Conservation (phyloP, 2,113 vertebrate genomes). For the Hypanus sabinus region DNA sequence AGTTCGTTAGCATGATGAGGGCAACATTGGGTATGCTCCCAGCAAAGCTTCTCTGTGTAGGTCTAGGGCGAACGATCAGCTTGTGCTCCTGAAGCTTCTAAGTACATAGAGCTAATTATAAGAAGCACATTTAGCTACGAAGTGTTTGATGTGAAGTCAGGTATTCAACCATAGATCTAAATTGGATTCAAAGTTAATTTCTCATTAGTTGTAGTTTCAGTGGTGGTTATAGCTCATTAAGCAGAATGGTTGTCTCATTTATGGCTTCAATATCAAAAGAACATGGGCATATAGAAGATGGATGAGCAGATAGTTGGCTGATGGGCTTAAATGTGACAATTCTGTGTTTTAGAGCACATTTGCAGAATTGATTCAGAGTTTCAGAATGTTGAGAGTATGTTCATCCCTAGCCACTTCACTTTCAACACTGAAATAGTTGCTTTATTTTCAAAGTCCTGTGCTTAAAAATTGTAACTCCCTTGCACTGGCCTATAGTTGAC, state of each 20-base stretch:
- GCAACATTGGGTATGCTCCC: too few relatives aligned
- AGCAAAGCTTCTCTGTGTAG: neutral
- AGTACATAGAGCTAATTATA: neutral
- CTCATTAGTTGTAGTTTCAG: neutral
- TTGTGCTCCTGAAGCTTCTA: neutral
- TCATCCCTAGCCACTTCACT: neutral
- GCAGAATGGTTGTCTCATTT: neutral
- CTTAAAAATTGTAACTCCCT: neutral
- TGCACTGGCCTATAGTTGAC: neutral
- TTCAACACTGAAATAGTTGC: neutral
- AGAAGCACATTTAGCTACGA: neutral
- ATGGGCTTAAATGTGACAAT: neutral
- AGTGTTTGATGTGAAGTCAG: neutral
- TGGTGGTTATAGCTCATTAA: neutral
- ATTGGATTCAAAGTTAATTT: conserved; percentile 20
- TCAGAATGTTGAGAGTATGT: neutral
- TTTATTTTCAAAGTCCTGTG: neutral
- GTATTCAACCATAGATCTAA: neutral
- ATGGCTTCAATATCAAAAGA: neutral
- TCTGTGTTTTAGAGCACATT: neutral
- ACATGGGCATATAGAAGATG: neutral
- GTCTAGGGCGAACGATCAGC: neutral
- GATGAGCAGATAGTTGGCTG: neutral
- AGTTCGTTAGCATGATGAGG: too few relatives aligned
- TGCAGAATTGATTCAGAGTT: neutral